Percentiles rank a stretch among this genome's conserved stretches.
Conservation (phyloP, 2,113 vertebrate species). For the Pavo muticus region DNA sequence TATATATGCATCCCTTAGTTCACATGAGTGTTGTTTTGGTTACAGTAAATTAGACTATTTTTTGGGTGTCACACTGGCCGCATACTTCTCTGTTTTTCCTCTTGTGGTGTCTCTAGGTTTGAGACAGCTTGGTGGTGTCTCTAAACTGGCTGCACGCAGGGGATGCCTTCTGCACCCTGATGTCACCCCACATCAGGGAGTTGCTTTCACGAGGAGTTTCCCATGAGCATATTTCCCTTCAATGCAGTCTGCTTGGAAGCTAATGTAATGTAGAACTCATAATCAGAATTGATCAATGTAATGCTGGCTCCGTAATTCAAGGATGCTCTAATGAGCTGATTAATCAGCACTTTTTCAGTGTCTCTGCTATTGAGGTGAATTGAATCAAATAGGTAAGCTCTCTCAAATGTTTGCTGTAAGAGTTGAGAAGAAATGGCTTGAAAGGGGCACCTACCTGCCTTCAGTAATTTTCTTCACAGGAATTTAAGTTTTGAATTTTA, state of each 20-base stretch:
- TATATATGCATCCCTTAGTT: not conserved
- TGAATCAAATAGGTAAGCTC: not conserved
- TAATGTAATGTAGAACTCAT: not conserved
- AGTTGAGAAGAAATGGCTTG: not conserved
- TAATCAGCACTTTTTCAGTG: not conserved
- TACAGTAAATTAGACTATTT: not conserved
- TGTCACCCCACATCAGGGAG: rapidly evolving
- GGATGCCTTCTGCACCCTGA: not conserved
- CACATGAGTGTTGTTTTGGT: not conserved
- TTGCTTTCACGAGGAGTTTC: not conserved
- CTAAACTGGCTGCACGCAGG: not conserved
- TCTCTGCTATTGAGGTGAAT: not conserved
- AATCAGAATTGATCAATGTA: not conserved
- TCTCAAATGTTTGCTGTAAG: not conserved
- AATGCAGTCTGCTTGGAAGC: not conserved
- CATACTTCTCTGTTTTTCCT: not conserved
- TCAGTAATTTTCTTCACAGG: not conserved
- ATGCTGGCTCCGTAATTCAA: rapidly evolving
- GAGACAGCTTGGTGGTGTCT: not conserved
- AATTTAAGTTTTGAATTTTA: not conserved
- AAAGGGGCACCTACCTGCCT: not conserved
- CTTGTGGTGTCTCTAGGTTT: not conserved
- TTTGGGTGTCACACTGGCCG: not conserved
- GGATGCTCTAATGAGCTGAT: not conserved
- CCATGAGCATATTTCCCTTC: not conserved